Percentiles rank a stretch among this genome's conserved stretches.
These are phyloP conservation scores for Pangasius larnaudii DNA, from an alignment of 2,797 vertebrate species.

Conservation along the genomic window DNA sequence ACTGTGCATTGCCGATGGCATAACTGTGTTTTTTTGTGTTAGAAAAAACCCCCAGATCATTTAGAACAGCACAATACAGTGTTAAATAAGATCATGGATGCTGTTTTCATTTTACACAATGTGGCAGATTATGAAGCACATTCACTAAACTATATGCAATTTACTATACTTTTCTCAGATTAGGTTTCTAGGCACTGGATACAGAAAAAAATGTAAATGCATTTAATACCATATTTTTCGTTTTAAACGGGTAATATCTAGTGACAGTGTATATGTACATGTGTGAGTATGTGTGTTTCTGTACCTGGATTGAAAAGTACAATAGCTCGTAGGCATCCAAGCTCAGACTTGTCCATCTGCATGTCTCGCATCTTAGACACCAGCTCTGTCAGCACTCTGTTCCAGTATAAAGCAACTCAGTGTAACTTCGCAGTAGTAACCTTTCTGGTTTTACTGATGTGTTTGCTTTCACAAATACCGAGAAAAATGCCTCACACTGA, in stretches of 20 bases:
- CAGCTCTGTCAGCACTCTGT: conserved; percentile 66
- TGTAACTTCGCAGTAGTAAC: conserved; percentile 18
- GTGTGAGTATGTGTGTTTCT: conserved; percentile 30
- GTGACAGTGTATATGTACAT: not conserved
- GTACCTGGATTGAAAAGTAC: conserved; percentile 87
- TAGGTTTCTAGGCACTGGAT: not conserved
- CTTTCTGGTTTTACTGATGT: conserved; percentile 20
- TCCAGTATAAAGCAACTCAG: conserved; percentile 18
- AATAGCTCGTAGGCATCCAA: conserved; percentile 86
- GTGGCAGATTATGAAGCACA: not conserved
- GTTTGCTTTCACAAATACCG: not conserved
- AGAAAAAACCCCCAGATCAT: not conserved
- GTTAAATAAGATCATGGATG: not conserved
- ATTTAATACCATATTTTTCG: not conserved
- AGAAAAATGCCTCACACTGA: conserved; percentile 11
- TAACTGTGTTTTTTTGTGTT: conserved; percentile 19
- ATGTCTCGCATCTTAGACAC: conserved; percentile 90
- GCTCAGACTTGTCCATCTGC: conserved; percentile 90
- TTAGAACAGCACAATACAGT: not conserved
- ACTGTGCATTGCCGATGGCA: not conserved
- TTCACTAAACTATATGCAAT: not conserved
- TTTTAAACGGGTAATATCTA: conserved; percentile 9
- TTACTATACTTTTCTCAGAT: conserved; percentile 7
- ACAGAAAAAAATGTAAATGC: not conserved
- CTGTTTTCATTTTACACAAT: conserved; percentile 1